Conservation (phyloP, 2,797 vertebrate species). For the Coregonus ussuriensis region DNA sequence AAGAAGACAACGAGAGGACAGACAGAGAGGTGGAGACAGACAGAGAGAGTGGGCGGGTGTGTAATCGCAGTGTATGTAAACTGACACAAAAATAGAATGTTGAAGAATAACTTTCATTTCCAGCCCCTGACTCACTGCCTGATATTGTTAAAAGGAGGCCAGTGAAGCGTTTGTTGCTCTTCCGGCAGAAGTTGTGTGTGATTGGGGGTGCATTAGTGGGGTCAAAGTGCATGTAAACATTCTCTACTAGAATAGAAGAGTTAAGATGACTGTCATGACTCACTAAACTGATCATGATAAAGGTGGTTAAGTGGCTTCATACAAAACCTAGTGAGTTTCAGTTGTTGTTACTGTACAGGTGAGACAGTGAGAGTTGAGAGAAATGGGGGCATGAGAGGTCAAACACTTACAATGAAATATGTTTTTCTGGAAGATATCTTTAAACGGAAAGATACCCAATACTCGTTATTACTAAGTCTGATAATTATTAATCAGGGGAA, state of each 20-base stretch:
- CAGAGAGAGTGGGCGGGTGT: slow-evolving; percentile 5
- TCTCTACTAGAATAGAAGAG: slow-evolving; percentile 52
- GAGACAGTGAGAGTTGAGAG: not conserved
- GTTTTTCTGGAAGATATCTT: slow-evolving; percentile 4
- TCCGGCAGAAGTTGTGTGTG: slow-evolving; percentile 46
- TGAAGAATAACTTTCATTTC: slow-evolving; percentile 59
- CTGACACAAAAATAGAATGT: slow-evolving; percentile 69
- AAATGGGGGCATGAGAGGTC: not conserved
- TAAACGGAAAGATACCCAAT: slow-evolving; percentile 2
- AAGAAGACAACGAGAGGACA: slow-evolving; percentile 32
- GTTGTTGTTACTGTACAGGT: slow-evolving; percentile 10
- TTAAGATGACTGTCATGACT: slow-evolving; percentile 64
- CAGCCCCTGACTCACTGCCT: slow-evolving; percentile 60
- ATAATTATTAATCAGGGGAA: slow-evolving; percentile 58
- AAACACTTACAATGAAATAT: not conserved
- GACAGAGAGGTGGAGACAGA: not conserved
- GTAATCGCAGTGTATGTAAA: slow-evolving; percentile 55
- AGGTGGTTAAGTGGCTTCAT: slow-evolving; percentile 28
- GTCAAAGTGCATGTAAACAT: slow-evolving; percentile 61
- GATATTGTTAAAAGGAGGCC: slow-evolving; percentile 65
- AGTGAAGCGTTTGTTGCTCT: slow-evolving; percentile 50
- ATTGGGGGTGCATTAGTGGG: slow-evolving; percentile 54
- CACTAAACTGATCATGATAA: slow-evolving; percentile 46
- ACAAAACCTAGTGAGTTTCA: slow-evolving; percentile 37
- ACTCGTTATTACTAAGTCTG: slow-evolving; percentile 42